Evolutionary conservation across 2,113 vertebrate genomes (phyloP).

Genomic region (Gila orcuttii): DNA sequence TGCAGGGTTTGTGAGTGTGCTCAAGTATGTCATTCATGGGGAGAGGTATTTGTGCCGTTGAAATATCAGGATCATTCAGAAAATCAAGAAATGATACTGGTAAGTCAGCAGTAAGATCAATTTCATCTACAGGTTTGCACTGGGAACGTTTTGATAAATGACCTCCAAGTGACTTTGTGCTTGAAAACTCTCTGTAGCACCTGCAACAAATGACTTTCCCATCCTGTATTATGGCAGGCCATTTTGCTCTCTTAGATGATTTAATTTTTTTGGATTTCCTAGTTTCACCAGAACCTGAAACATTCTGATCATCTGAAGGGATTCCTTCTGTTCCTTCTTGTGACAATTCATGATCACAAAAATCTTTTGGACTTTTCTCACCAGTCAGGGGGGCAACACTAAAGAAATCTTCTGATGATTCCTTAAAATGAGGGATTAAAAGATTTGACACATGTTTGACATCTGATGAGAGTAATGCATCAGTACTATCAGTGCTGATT

Average conservation of each 20-base stretch:
- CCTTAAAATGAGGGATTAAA: conserved; percentile 44
- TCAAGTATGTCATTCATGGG: conserved; percentile 49
- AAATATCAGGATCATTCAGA: conserved; percentile 84
- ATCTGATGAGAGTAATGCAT: conserved; percentile 39
- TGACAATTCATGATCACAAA: conserved; percentile 47
- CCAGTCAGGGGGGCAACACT: conserved; percentile 17
- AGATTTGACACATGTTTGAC: conserved; percentile 44
- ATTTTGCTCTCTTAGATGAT: conserved; percentile 86
- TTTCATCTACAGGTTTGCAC: conserved; percentile 92
- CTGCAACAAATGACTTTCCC: conserved; percentile 98
- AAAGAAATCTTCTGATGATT: conserved; percentile 43
- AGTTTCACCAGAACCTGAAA: conserved; percentile 65
- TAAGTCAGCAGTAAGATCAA: conserved; percentile 88
- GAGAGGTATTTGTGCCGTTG: conserved; percentile 65
- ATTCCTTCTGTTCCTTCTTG: conserved; percentile 39
- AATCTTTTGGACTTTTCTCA: conserved; percentile 42
- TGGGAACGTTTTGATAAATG: conserved; percentile 95
- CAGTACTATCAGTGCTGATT: conserved; percentile 29
- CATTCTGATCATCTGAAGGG: conserved; percentile 36
- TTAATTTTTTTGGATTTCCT: conserved; percentile 89
- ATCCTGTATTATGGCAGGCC: conserved; percentile 97
- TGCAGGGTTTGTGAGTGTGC: conserved; percentile 36
- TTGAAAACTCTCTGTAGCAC: conserved; percentile 96
- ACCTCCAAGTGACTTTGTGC: conserved; percentile 95
- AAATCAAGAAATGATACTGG: conserved; percentile 92